Evolutionary conservation across 2,888 invertebrate species (phyloP).

Genomic region (Diaprepes abbreviatus): DNA sequence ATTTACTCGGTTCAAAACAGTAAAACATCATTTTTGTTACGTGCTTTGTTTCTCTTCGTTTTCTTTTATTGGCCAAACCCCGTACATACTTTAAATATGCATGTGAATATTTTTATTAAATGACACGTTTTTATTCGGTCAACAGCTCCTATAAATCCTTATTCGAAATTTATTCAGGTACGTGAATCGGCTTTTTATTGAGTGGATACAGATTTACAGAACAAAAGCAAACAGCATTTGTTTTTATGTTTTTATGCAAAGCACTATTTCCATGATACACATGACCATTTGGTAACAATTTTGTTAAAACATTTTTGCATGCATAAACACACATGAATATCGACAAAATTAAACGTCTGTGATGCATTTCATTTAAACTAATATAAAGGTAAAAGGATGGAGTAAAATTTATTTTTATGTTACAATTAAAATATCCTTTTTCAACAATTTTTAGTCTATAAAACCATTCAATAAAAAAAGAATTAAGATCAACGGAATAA

Average conservation of each 20-base stretch:
- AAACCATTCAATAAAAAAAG: too few relatives aligned
- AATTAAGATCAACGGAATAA: too few relatives aligned
- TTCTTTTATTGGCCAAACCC: too few relatives aligned
- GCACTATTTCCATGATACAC: conserved; percentile 4
- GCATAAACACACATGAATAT: background rate
- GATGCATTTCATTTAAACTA: background rate
- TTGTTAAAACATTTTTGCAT: conserved; percentile 11
- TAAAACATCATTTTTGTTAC: too few relatives aligned
- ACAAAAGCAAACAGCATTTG: conserved; percentile 11
- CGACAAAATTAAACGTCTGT: background rate
- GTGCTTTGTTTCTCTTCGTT: too few relatives aligned
- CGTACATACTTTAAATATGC: background rate
- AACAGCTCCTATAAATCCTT: conserved; percentile 10
- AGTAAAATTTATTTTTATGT: too few relatives aligned
- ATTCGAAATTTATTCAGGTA: conserved; percentile 17
- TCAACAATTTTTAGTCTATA: too few relatives aligned
- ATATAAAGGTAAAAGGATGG: too few relatives aligned
- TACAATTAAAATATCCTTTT: too few relatives aligned
- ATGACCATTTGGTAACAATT: conserved; percentile 14
- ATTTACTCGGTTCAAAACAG: too few relatives aligned
- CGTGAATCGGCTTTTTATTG: conserved; percentile 16
- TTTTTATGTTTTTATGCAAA: conserved; percentile 14
- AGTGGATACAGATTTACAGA: conserved; percentile 11
- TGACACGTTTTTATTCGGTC: background rate
- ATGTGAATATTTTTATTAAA: conserved; percentile 9